Percentiles rank a stretch among this genome's conserved stretches.
Evolutionary conservation across 2,888 invertebrate species (phyloP).

Genomic region (Ecliptopera silaceata): DNA sequence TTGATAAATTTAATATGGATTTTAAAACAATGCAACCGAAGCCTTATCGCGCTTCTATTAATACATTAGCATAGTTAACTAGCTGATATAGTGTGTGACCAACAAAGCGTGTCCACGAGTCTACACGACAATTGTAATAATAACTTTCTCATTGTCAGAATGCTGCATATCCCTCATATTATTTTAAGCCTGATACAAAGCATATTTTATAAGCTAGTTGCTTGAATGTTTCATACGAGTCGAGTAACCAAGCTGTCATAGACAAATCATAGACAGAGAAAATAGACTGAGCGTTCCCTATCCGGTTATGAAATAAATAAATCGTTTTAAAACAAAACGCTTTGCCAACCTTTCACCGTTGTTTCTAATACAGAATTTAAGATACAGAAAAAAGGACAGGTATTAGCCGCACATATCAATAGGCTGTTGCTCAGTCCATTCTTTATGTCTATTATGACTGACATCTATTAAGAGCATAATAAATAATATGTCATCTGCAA

Average conservation of each 20-base stretch:
- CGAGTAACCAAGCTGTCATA: conserved; percentile 3
- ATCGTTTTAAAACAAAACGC: too few species aligned
- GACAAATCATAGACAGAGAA: too few species aligned
- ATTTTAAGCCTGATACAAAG: conserved; percentile 28
- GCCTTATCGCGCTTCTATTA: conserved; percentile 42
- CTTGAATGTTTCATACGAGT: conserved; percentile 1
- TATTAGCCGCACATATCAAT: too few species aligned
- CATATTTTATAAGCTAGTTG: conserved; percentile 4
- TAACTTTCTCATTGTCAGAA: conserved; percentile 49
- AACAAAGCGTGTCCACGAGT: conserved; percentile 48
- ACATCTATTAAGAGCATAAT: too few species aligned
- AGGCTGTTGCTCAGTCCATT: too few species aligned
- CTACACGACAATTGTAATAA: conserved; percentile 49
- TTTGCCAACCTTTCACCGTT: too few species aligned
- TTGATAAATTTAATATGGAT: conserved; percentile 42
- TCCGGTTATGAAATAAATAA: too few species aligned
- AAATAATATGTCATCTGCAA: too few species aligned
- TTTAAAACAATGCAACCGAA: conserved; percentile 34
- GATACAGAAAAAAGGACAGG: too few species aligned
- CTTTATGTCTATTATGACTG: too few species aligned
- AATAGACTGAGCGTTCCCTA: too few species aligned
- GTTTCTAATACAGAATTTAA: too few species aligned
- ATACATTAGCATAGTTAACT: conserved; percentile 54
- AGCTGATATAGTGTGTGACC: conserved; percentile 36
- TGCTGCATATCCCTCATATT: conserved; percentile 38